Base-by-base conservation (phyloP, 2,113 vertebrate species). In the Todiramphus saurophagus region DNA sequence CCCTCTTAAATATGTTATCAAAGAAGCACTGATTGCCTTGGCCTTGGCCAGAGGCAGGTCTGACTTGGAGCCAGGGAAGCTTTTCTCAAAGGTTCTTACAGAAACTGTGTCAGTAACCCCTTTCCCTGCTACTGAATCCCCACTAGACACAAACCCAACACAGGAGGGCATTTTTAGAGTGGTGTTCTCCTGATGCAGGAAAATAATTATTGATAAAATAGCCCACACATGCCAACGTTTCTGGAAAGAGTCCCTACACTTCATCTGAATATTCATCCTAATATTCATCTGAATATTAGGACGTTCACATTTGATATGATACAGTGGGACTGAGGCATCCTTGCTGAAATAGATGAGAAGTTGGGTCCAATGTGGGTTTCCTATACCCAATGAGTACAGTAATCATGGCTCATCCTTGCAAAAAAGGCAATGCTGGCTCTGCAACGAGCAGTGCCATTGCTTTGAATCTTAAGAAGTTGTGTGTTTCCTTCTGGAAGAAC, bases 321-420 rank as follows among this genome's bases (percentile, higher is more conserved):
- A 13, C 24, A 37, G 53, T 20, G 18, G 43, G 14, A 41, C 43
- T 41, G 31, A 64, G 18, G 35, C 5, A 5, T 68, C 44, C 59
- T 69, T 28, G 10, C 23, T 39, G 33, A 68, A 91, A 27, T 9
- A 16, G 5, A 7, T 1, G 3, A 83, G n/a, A 55, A 30, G 5
- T 2, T 69, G 31, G 14, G 13, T 39, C 41, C 28, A 11, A 23
- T 1, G 1, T 46, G 16, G 10, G 6, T 67, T 77, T 78, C 21
- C 24, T 13, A 35, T 1, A 8, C 3, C 16, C n/a, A 39, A 44
- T 5, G 19, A n/a, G 9, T 46, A 1, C 0, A 5, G 21, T 13
- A 30, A 46, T 24, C 18, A 9, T 27, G 19, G 19, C 9, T 51
- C 24, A 67, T 55, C 28, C 48, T 28, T 15, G 25, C 4, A 3